Conservation (phyloP, 2,113 vertebrate species). For the Epinephelus moara region DNA sequence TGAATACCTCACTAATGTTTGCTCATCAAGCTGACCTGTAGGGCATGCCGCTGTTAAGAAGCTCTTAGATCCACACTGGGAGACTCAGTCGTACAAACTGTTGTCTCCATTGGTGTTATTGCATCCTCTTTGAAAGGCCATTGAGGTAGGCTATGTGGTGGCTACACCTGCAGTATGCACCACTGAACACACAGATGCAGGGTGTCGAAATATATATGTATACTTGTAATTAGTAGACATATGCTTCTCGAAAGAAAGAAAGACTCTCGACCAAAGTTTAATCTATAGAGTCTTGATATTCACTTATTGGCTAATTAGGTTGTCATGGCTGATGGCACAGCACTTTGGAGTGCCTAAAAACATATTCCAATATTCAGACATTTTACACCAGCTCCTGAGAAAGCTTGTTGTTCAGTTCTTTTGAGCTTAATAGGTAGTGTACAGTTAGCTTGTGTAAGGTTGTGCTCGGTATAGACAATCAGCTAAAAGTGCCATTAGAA, state of each 20-base stretch:
- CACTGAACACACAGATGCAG: neutral
- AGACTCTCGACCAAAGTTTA: neutral
- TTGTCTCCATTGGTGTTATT: neutral
- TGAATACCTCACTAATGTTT: constrained; percentile 65
- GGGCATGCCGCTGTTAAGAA: constrained; percentile 43
- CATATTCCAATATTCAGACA: neutral
- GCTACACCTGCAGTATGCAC: neutral
- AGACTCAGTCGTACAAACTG: neutral
- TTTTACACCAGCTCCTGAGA: neutral
- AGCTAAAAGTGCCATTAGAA: constrained; percentile 1
- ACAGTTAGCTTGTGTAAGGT: constrained; percentile 15
- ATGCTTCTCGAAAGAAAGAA: neutral
- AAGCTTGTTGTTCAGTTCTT: neutral
- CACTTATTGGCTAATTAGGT: too few relatives aligned
- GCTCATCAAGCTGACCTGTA: constrained; percentile 65
- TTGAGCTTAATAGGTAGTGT: neutral
- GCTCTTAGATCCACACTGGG: constrained; percentile 28
- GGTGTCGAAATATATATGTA: neutral
- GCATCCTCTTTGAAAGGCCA: neutral
- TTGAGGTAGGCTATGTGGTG: neutral
- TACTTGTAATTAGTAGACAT: neutral
- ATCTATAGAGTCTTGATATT: neutral
- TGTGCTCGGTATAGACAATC: neutral
- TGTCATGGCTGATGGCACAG: neutral
- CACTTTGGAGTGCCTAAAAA: constrained; percentile 1